Evolutionary conservation across 2,888 invertebrate species (phyloP), one percentile per base, ranked within the genome.

Genomic region (Alloplasta piceator): DNA sequence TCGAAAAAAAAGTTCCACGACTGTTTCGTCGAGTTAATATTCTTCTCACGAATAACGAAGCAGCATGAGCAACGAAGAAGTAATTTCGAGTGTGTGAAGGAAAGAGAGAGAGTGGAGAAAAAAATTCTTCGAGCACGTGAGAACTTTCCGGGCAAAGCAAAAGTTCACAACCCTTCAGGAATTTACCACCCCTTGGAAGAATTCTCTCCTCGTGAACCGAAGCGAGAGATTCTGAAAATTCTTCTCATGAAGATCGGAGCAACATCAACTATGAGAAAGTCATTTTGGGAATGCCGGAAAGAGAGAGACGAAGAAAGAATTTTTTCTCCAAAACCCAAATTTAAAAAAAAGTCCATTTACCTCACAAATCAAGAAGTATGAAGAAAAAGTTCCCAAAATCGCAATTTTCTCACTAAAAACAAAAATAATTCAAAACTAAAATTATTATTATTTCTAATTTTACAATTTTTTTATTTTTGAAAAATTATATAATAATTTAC

Each of bases 181-280:
- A 73, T 73, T 73, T 55, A 55, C 72, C 43, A 73, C 72, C 72
- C 72, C 63, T 73, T 41, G 50, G 7, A 60, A 12, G 7, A 12
- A 38, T 5, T 14, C 14, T 9, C 26, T 10, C 10, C 26, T 67
- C 41, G 12, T 9, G 39, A 14, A 26, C 61, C n/a, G 26, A 26
- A 26, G 38, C 70, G 6, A 26, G 12, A 36, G 55, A 67, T 61
- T 50, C 52, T 58, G 26, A 38, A 63, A 74, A 76, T 68, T 68
- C 68, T 80, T 80, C 76, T 61, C 80, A 80, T 60, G 67, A 72
- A 50, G 55, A 73, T 58, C 75, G 66, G 61, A 68, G 61, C 14
- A 67, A 6, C 74, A 76, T 80, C 80, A 80, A 52, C 80, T 55
- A 26, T 39, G 67, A 80, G 71, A 80, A 80, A 72, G 66, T 75